Base-by-base conservation (phyloP, 35 echinoderm and acorn worm genomes). In the Lytechinus pictus region DNA sequence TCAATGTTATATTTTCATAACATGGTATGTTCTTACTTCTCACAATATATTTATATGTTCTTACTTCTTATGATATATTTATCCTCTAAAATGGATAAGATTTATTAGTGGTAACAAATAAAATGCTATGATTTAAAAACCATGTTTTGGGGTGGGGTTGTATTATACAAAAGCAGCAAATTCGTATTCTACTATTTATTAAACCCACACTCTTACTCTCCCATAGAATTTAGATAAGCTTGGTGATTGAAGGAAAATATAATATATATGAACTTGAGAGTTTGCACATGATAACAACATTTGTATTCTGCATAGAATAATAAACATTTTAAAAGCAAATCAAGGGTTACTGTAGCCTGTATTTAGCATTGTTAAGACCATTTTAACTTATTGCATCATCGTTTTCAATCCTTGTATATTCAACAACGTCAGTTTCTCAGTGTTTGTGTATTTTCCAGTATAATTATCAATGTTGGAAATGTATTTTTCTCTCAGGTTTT, bases 401-500 rank as follows among this genome's bases (percentile, higher is more conserved):
- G 33, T 24, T 79, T 79, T 79, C 66, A 24, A 79, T 79, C 21
- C 66, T 24, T 79, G 21, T 71, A 71, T 71, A 79, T 79, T 79
- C 19, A 79, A 79, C 5, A n/a, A 8, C 4, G 21, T 79, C 66
- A 24, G 19, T 79, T 79, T 24, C 66, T 79, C 19, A 79, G n/a
- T 79, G 66, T 79, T 24, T 79, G 6, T 6, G 66, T 79, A 79
- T 79, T 79, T 79, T 79, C n/a, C 33, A 44, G 33, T 44, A 44
- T 44, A 44, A 79, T 16, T 79, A 24, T 79, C 21, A 24, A 79
- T 79, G 66, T 79, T 44, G 66, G 66, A 7, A n/a, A 79, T 24
- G 66, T 79, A 79, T 79, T 79, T 44, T 52, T 90, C 52, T 90
- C 88, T 90, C 88, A 90, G 88, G 88, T 90, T 90, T 90, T 90